Conservation (phyloP, 2,888 invertebrate species). For the Cephus pulcher region DNA sequence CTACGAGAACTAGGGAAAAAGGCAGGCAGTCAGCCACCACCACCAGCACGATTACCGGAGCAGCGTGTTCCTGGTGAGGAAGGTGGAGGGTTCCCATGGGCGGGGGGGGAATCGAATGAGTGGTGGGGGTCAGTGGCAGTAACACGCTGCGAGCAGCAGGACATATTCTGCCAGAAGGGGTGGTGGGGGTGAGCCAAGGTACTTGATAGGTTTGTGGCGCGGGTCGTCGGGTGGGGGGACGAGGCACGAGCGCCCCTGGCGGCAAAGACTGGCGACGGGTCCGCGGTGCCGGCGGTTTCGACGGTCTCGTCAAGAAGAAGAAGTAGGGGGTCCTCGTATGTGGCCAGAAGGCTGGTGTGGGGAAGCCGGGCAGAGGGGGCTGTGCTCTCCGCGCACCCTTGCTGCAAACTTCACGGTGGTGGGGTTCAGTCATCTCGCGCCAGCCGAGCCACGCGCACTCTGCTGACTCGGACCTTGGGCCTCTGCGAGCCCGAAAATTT, state of each 20-base stretch:
- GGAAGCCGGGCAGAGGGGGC: slow-evolving; percentile 8
- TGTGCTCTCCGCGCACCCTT: slow-evolving; percentile 15
- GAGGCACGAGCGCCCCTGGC: background rate
- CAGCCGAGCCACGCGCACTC: slow-evolving; percentile 59
- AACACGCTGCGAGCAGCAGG: slow-evolving; percentile 41
- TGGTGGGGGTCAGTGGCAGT: slow-evolving; percentile 27
- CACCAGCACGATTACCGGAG: background rate
- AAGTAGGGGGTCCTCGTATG: slow-evolving; percentile 2
- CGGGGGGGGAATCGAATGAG: background rate
- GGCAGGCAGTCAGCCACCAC: background rate
- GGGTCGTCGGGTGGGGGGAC: background rate
- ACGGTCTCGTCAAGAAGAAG: background rate
- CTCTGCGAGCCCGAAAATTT: slow-evolving; percentile 1
- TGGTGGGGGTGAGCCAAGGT: slow-evolving; percentile 13
- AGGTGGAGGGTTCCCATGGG: background rate
- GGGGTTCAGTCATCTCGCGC: slow-evolving; percentile 65
- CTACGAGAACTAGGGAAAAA: slow-evolving; percentile 24
- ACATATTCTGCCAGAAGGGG: slow-evolving; percentile 37
- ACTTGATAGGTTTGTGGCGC: background rate
- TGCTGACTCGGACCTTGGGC: slow-evolving; percentile 8
- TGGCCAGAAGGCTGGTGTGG: slow-evolving; percentile 2
- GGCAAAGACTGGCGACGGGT: background rate
- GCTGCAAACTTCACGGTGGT: slow-evolving; percentile 22
- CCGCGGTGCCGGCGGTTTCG: background rate
- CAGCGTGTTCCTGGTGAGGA: slow-evolving; percentile 1